phyloP scores from a whole-genome alignment of 2,888 invertebrate species.

The Cremastobaeus sp. region DNA sequence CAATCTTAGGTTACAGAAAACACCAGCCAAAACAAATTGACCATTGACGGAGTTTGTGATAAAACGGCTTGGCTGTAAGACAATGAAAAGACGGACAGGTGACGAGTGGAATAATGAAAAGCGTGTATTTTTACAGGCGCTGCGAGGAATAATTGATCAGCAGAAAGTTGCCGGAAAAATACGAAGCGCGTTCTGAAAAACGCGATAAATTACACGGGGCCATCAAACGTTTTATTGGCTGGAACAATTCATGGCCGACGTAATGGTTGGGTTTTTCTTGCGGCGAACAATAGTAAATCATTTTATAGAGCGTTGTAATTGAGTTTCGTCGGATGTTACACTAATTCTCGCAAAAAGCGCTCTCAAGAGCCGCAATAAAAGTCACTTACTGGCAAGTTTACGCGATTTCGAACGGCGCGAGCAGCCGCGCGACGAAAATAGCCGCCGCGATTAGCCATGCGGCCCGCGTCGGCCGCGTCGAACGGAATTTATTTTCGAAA shows the following conservation, averaged over 20 bases:
- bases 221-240: conserved; percentile 17
- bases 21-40: no score
- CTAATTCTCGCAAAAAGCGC: conserved; percentile 11
- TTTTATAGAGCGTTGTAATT: conserved; percentile 11
- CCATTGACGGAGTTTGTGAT: no score
- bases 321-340: conserved; percentile 4
- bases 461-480: conserved; percentile 5
- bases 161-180: neutral
- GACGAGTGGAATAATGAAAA: no score
- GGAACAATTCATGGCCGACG: conserved; percentile 3
- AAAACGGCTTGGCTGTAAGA: no score
- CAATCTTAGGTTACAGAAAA: no score
- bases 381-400: conserved; percentile 2
- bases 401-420: neutral
- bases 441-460: conserved; percentile 11
- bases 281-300: conserved; percentile 9
- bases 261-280: neutral
- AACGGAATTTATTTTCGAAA: conserved; percentile 45
- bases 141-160: no score
- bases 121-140: no score
- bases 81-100: no score
- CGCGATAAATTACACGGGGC: neutral
- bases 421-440: conserved; percentile 1
- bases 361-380: conserved; percentile 8
- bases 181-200: conserved; percentile 3